Conservation (phyloP, 2,113 vertebrate species). For the Coturnix japonica region DNA sequence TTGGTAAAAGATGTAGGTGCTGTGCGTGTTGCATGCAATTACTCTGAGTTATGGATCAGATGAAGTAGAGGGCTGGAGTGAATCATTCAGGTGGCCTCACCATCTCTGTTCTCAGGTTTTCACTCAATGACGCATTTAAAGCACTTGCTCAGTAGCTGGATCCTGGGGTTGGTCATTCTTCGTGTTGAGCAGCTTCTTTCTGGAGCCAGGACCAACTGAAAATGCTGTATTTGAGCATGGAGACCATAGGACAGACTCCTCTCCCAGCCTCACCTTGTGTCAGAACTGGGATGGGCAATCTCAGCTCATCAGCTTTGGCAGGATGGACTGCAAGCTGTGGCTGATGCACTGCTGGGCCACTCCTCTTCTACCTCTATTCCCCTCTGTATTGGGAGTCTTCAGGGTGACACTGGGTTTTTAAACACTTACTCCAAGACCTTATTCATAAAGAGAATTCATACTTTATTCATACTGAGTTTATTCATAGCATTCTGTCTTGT, state of each 20-base stretch:
- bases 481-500: constrained; percentile 67
- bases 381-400: neutral
- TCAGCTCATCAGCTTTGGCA: neutral
- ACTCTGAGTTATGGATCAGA: neutral
- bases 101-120: neutral
- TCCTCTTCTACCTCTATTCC: constrained; percentile 32
- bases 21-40: neutral
- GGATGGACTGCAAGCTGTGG: neutral
- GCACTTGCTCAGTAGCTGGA: neutral
- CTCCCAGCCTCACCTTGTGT: neutral
- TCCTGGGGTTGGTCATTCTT: neutral
- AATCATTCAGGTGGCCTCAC: no score
- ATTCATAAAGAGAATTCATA: constrained; percentile 68
- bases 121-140: neutral
- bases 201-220: no score
- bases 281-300: neutral
- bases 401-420: constrained; percentile 17
- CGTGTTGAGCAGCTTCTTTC: neutral
- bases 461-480: constrained; percentile 65
- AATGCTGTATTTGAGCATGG: neutral
- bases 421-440: constrained; percentile 40
- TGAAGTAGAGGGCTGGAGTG: neutral
- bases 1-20: neutral
- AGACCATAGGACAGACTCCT: neutral
- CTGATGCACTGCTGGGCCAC: constrained; percentile 7